Conservation (phyloP, 1,140 invertebrate genomes). For the Linepithema humile region DNA sequence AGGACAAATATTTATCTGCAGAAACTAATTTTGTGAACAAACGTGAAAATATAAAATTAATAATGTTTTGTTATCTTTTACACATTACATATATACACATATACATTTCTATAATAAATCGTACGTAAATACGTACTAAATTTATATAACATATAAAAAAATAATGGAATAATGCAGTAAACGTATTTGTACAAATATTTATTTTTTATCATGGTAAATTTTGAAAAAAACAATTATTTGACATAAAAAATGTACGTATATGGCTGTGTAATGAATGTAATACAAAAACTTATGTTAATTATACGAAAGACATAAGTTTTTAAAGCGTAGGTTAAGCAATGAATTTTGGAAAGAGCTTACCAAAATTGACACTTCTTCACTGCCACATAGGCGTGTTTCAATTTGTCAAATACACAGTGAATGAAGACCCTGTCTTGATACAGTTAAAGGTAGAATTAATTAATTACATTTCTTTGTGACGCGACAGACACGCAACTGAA, state of each 20-base stretch:
- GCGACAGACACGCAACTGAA: constrained; percentile 2
- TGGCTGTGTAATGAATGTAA: background rate
- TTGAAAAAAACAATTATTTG: background rate
- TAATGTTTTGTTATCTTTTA: constrained; percentile 20
- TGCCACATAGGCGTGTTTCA: background rate
- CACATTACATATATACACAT: background rate
- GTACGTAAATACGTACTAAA: constrained; percentile 13
- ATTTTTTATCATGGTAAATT: background rate
- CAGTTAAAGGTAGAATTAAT: constrained; percentile 16
- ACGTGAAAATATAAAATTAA: background rate
- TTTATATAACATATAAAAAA: constrained; percentile 2
- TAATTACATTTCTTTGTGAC: constrained; percentile 32
- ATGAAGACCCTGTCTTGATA: background rate
- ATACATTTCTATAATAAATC: background rate
- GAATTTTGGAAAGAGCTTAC: background rate
- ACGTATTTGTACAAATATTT: background rate
- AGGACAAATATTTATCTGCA: background rate
- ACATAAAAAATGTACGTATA: background rate
- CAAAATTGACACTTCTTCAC: background rate
- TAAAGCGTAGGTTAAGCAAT: background rate
- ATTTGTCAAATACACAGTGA: constrained; percentile 14
- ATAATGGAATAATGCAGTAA: background rate
- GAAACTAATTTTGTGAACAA: background rate
- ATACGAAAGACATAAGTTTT: background rate
- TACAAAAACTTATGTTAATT: background rate